A percentile compares a stretch with the other conserved stretches of the same genome.
Conservation (phyloP, 2,113 vertebrate genomes). For the Edolisoma coerulescens region DNA sequence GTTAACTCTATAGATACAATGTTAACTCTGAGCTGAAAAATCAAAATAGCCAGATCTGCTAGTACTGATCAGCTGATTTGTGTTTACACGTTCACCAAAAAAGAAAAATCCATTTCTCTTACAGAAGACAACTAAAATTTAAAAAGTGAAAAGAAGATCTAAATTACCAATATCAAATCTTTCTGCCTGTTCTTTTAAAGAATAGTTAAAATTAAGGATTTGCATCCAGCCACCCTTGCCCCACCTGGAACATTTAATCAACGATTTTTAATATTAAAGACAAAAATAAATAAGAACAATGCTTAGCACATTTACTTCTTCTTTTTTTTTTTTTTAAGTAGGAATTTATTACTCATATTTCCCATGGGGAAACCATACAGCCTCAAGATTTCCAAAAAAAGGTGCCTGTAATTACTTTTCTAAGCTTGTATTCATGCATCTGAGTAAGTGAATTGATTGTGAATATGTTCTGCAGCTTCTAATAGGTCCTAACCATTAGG, state of each 20-base stretch:
- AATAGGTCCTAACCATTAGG: constrained; percentile 36
- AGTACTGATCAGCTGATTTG: not conserved
- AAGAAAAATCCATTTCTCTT: not conserved
- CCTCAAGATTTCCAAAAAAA: constrained; percentile 28
- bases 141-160: not conserved
- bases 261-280: not conserved
- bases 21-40: not conserved
- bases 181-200: not conserved
- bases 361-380: not conserved
- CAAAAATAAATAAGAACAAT: not conserved
- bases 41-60: not conserved
- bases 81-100: not conserved
- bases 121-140: not conserved
- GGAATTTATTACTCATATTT: constrained; percentile 37
- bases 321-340: not conserved
- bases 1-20: not conserved
- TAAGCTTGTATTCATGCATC: constrained; percentile 41
- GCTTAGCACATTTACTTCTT: not conserved
- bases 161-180: not conserved
- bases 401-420: constrained; percentile 52
- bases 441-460: constrained; percentile 48
- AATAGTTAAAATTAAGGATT: not conserved
- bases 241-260: not conserved
- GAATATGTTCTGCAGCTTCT: not conserved
- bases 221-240: not conserved